Base-by-base conservation (phyloP, 1,140 invertebrate species). In the Drosophila paulistorum region DNA sequence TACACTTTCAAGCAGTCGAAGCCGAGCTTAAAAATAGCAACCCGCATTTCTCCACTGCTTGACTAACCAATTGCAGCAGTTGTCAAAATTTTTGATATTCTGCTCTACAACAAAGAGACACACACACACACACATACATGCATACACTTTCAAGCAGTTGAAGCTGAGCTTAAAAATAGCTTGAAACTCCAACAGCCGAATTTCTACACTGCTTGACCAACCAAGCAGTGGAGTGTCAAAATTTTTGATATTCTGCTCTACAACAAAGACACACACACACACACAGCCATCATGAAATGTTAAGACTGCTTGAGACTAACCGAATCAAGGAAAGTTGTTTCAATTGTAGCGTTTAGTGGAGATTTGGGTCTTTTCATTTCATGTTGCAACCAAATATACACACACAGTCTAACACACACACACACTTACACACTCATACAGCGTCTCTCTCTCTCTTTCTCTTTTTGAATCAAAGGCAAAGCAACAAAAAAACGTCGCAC, bases 391-490 rank as follows among this genome's bases (percentile, higher is more conserved):
- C 10, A 51, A 11, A 48, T 23, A 51, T 10, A 11, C 3, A 23
- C 7, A 51, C 45, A 42, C 70, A 62, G 59, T n/a, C n/a, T n/a
- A n/a, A 60, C 23, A 30, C 6, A 61, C 20, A 42, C 70, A 62
- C 65, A 60, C 23, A 30, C 6, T 55, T 14, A 74, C n/a, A 35
- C 55, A 64, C 39, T 59, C 39, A 59, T 20, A 66, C 13, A 51
- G 2, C 42, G 57, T 59, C 20, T 66, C 48, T 71, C 26, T 71
- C 26, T 68, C 20, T 58, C 55, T 17, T 17, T 66, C 48, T 67
- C 55, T 60, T 48, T 60, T 45, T 68, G 30, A 68, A 59, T n/a
- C 45, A 51, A 51, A 51, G 45, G 45, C 45, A 23, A 51, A 23
- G 63, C 61, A 58, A 37, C 20, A 41, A 42, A 35, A 35, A 26